phyloP scores from a whole-genome alignment of 1,140 invertebrate species.

The Papilio aristodemus region DNA sequence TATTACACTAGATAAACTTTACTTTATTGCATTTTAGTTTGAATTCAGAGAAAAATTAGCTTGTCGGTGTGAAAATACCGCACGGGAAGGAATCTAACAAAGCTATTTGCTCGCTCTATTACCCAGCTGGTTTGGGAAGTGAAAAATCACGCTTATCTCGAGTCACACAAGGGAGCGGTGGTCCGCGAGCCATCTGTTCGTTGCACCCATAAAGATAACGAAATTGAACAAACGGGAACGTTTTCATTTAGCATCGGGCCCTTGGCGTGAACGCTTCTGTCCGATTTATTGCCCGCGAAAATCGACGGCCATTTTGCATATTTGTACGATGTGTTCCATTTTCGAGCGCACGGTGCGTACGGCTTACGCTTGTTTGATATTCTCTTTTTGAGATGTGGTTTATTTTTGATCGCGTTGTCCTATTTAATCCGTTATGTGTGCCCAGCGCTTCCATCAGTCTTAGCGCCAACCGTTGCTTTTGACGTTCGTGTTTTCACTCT shows the following conservation, averaged over 20 bases:
- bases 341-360: constrained; percentile 73
- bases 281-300: constrained; percentile 66
- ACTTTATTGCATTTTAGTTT: constrained; percentile 33
- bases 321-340: constrained; percentile 76
- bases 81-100: constrained; percentile 57
- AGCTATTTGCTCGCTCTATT: constrained; percentile 66
- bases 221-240: constrained; percentile 65
- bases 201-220: constrained; percentile 78
- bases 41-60: constrained; percentile 64
- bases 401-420: constrained; percentile 79
- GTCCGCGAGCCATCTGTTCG: constrained; percentile 76
- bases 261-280: constrained; percentile 58
- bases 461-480: constrained; percentile 64
- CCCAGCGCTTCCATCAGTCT: constrained; percentile 72
- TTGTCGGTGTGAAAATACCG: constrained; percentile 54
- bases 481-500: constrained; percentile 63
- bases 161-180: constrained; percentile 63
- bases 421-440: constrained; percentile 77
- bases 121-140: constrained; percentile 74
- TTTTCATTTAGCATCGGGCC: constrained; percentile 67
- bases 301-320: constrained; percentile 73
- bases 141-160: constrained; percentile 78
- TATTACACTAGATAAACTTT: not conserved
- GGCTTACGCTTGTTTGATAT: constrained; percentile 62
- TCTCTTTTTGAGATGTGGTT: constrained; percentile 74